Conservation (phyloP, 1,140 invertebrate genomes). For the Pseudomyrmex cubaensis region DNA sequence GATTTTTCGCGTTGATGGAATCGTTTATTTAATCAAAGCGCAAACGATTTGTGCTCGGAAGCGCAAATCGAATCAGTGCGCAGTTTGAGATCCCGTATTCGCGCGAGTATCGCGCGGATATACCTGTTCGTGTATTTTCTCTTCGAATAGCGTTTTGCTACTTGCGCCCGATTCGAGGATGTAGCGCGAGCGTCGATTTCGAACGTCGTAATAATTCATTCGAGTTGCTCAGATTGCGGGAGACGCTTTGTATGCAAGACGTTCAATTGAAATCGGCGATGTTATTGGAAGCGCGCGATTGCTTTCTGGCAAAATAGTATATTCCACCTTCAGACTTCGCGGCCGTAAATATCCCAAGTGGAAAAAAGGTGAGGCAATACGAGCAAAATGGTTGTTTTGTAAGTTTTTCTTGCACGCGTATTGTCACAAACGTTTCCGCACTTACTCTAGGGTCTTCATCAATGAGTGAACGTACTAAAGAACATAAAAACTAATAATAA, state of each 20-base stretch:
- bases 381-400: no score
- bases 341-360: not conserved
- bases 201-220: slow-evolving; percentile 57
- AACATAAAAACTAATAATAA: no score
- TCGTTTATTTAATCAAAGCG: not conserved
- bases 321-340: not conserved
- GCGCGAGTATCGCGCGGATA: no score
- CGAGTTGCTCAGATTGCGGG: slow-evolving; percentile 45
- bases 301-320: slow-evolving; percentile 36
- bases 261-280: slow-evolving; percentile 46
- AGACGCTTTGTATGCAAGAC: slow-evolving; percentile 49
- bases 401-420: no score
- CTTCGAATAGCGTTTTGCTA: not conserved
- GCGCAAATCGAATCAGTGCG: no score
- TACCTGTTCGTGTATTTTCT: not conserved
- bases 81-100: no score
- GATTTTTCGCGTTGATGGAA: not conserved
- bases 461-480: no score
- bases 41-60: not conserved
- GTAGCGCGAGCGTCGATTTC: slow-evolving; percentile 35
- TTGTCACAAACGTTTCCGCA: no score
- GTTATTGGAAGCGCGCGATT: slow-evolving; percentile 50
- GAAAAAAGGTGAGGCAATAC: no score
- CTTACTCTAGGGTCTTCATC: no score
- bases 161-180: not conserved